Conservation (phyloP, 2,888 invertebrate genomes). For the Entomobrya multifasciata region DNA sequence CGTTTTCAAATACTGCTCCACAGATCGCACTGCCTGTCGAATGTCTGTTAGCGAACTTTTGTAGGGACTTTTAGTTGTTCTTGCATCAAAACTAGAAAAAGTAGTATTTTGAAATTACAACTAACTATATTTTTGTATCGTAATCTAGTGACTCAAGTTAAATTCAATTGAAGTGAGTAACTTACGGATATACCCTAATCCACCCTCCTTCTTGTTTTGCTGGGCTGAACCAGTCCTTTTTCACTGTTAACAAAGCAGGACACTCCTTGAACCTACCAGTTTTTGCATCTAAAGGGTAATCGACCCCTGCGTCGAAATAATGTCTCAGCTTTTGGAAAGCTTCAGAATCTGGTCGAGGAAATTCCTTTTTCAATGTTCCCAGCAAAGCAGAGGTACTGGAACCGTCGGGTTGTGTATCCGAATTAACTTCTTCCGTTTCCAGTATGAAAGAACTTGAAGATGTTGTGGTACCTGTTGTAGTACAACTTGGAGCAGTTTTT, state of each 20-base stretch:
- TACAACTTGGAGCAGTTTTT: neutral
- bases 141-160: too few species aligned
- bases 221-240: constrained; percentile 85
- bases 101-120: too few species aligned
- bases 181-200: constrained; percentile 88
- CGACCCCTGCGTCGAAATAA: constrained; percentile 52
- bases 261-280: constrained; percentile 42
- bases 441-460: neutral
- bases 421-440: too few species aligned
- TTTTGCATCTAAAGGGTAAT: constrained; percentile 40
- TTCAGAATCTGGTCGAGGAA: constrained; percentile 20
- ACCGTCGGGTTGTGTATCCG: too few species aligned
- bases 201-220: constrained; percentile 87
- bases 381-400: neutral
- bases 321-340: constrained; percentile 44
- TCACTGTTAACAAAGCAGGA: constrained; percentile 76
- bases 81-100: constrained; percentile 49
- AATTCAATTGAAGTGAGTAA: neutral
- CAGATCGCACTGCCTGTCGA: constrained; percentile 49
- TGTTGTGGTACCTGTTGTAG: neutral
- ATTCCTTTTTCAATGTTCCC: constrained; percentile 21
- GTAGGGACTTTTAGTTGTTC: constrained; percentile 54
- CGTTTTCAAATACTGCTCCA: constrained; percentile 58
- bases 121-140: too few species aligned
- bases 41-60: constrained; percentile 57